phyloP scores from a whole-genome alignment of 2,888 invertebrate species.

The Drosophila borealis region DNA sequence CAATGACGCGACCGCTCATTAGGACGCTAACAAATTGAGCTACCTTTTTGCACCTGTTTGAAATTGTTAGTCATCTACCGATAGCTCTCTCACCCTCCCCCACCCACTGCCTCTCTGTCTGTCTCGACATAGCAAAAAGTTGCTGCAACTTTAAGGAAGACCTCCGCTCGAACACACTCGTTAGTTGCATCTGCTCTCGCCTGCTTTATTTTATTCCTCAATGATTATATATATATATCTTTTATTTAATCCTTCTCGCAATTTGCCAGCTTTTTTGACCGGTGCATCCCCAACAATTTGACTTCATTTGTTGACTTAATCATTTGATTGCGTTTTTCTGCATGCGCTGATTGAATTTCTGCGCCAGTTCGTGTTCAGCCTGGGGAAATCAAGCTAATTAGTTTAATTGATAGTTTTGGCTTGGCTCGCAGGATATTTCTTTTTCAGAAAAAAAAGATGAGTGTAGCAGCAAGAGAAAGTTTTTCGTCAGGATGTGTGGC shows the following conservation, averaged over 20 bases:
- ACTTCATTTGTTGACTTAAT: conserved; percentile 79
- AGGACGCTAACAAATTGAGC: conserved; percentile 50
- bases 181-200: conserved; percentile 45
- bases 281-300: conserved; percentile 68
- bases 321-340: conserved; percentile 80
- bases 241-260: conserved; percentile 22
- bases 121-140: conserved; percentile 29
- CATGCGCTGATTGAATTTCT: conserved; percentile 77
- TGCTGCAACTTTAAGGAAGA: conserved; percentile 49
- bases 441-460: conserved; percentile 15
- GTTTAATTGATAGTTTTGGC: conserved; percentile 78
- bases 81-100: background rate
- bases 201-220: conserved; percentile 15
- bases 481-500: conserved; percentile 47
- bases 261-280: conserved; percentile 33
- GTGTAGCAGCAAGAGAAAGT: conserved; percentile 36
- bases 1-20: conserved; percentile 53
- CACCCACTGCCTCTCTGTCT: background rate
- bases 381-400: conserved; percentile 71
- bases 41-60: conserved; percentile 28
- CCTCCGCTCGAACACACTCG: conserved; percentile 28
- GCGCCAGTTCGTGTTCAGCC: conserved; percentile 44
- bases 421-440: conserved; percentile 26
- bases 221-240: conserved; percentile 20
- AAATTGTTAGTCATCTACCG: background rate